Conservation (phyloP, 1,140 invertebrate genomes). For the Mya arenaria region DNA sequence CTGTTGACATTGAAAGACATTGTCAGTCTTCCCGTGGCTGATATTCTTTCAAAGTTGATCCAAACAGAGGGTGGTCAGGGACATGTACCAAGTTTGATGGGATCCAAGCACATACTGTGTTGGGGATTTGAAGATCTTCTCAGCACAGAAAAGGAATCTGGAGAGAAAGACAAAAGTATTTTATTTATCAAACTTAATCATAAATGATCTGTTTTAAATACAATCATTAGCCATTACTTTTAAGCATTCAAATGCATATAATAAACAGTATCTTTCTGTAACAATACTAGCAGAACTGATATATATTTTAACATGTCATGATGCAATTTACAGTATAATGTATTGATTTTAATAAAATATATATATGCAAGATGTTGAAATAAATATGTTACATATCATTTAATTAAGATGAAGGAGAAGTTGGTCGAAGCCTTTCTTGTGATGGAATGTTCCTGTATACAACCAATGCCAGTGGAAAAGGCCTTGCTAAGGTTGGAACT, state of each 20-base stretch:
- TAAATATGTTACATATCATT: too few species aligned
- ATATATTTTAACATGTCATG: too few species aligned
- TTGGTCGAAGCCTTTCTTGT: slow-evolving; percentile 74
- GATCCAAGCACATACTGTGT: slow-evolving; percentile 76
- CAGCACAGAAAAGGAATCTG: slow-evolving; percentile 61
- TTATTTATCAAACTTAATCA: too few species aligned
- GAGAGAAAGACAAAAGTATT: slow-evolving; percentile 74
- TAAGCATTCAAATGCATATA: too few species aligned
- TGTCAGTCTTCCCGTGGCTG: slow-evolving; percentile 68
- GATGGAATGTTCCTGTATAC: slow-evolving; percentile 79
- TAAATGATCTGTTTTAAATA: too few species aligned
- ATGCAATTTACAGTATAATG: too few species aligned
- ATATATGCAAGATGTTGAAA: too few species aligned
- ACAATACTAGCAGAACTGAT: too few species aligned
- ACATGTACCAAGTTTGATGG: slow-evolving; percentile 71
- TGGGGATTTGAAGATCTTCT: slow-evolving; percentile 80
- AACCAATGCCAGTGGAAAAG: slow-evolving; percentile 76
- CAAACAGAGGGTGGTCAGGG: slow-evolving; percentile 76
- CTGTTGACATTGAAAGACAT: slow-evolving; percentile 75
- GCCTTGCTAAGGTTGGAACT: slow-evolving; percentile 79
- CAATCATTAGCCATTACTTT: too few species aligned
- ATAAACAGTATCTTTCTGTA: too few species aligned
- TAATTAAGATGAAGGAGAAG: slow-evolving; percentile 73
- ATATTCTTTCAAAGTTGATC: slow-evolving; percentile 74
- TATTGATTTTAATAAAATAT: neutral